phyloP scores from a whole-genome alignment of 2,113 vertebrate genomes.

The Eptesicus fuscus region DNA sequence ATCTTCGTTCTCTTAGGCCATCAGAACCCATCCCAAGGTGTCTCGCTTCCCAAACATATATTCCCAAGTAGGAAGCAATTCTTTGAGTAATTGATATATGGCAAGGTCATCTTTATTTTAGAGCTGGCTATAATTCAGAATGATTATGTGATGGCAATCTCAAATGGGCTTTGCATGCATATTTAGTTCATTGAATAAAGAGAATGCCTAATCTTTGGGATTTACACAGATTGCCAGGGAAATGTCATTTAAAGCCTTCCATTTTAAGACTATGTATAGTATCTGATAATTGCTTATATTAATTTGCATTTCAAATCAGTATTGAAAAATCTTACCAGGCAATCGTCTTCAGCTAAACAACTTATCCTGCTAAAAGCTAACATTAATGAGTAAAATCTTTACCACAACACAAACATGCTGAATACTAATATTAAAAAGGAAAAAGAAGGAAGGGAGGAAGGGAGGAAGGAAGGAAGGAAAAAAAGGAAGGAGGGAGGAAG shows the following conservation, averaged over 20 bases:
- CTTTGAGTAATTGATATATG: not conserved
- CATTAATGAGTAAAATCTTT: slow-evolving; percentile 43
- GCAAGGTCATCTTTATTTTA: slow-evolving; percentile 26
- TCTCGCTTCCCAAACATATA: not conserved
- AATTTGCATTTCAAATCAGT: slow-evolving; percentile 63
- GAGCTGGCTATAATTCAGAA: slow-evolving; percentile 3
- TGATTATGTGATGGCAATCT: not conserved
- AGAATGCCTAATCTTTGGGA: slow-evolving; percentile 25
- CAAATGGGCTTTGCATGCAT: not conserved
- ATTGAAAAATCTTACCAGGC: slow-evolving; percentile 41
- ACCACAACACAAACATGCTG: slow-evolving; percentile 25
- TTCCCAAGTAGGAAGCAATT: not conserved
- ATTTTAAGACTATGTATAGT: slow-evolving; percentile 48
- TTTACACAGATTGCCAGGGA: slow-evolving; percentile 31
- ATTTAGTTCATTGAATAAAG: slow-evolving; percentile 35
- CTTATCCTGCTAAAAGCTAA: slow-evolving; percentile 55
- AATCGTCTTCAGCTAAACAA: slow-evolving; percentile 42
- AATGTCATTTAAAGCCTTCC: slow-evolving; percentile 58
- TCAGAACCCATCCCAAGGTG: not conserved
- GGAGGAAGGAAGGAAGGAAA: not conserved
- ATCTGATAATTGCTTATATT: slow-evolving; percentile 57
- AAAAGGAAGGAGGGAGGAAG: not conserved
- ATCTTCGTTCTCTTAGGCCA: not conserved
- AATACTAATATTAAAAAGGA: not conserved
- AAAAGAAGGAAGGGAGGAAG: not conserved